Evolutionary conservation across 2,113 vertebrate genomes (phyloP).

Genomic region (Vicugna pacos): DNA sequence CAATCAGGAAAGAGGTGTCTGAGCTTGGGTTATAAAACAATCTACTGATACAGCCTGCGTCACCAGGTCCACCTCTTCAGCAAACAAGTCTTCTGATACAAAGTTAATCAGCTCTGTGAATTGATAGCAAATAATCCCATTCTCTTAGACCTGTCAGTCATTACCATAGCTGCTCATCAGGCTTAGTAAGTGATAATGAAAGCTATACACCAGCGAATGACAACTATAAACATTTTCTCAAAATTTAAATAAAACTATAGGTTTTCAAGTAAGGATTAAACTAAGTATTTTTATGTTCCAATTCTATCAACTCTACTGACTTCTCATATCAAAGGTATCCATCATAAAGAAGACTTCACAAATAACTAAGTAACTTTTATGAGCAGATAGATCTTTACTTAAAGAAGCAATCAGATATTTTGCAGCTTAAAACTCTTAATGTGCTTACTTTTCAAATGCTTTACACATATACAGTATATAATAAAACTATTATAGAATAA

Average conservation of each 20-base stretch:
- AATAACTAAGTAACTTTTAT: neutral
- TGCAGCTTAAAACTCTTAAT: constrained; percentile 34
- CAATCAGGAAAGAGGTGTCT: neutral
- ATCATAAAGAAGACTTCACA: neutral
- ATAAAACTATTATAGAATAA: constrained; percentile 17
- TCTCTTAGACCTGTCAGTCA: neutral
- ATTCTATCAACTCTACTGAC: neutral
- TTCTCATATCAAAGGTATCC: constrained; percentile 24
- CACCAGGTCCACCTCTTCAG: neutral
- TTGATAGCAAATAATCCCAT: neutral
- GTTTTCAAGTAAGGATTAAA: constrained; percentile 17
- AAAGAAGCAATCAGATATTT: constrained; percentile 1
- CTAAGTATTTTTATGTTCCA: neutral
- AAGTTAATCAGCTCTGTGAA: constrained; percentile 5
- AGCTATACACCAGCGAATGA: neutral
- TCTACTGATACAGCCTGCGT: neutral
- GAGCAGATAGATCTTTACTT: neutral
- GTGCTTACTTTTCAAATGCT: neutral
- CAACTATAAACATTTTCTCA: neutral
- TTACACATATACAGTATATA: neutral
- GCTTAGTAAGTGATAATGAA: neutral
- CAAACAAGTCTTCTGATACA: constrained; percentile 9
- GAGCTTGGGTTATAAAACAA: neutral
- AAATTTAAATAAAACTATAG: constrained; percentile 15
- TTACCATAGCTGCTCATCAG: neutral